Base-by-base conservation (phyloP, 1,140 invertebrate species). In the Drosophila ananassae region DNA sequence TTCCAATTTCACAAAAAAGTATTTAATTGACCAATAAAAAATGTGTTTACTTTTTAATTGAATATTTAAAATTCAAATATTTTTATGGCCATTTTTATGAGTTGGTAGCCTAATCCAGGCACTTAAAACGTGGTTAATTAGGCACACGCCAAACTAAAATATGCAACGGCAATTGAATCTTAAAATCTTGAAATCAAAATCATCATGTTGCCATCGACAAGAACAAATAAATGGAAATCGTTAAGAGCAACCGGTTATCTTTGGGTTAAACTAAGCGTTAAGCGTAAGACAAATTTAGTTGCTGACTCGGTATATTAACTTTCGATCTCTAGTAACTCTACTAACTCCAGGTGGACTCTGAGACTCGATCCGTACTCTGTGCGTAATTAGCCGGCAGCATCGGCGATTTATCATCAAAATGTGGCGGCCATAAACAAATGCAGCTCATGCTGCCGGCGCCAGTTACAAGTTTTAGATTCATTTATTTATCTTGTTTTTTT, bases 121-220 rank as follows among this genome's bases (percentile, higher is more conserved):
- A 44, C 41, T 44, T 21, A 13, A 22, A 21, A 22, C 51, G 66
- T 67, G 51, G 58, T 63, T 73, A 63, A 73, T 73, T 63, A 73
- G 69, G 68, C 69, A 63, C 71, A 73, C 67, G 55, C 67, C 66
- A 72, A 12, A 51, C 8, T 28, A 9, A 44, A 69, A n/a, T 41
- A 48, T 67, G 62, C 67, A 34, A 28, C 21, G 51, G 12, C 21
- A 51, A 68, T 56, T 68, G 66, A 74, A 74, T 57, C 44, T 69
- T 48, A 63, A 57, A 74, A 74, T 57, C 44, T 69, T 48, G 66
- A 69, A 62, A 73, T 54, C 59, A 62, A 50, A 74, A 56, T 74
- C 72, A 51, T 64, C 71, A 57, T 74, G 72, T 74, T 74, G 72
- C 72, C 72, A 74, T 74, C 74, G 72, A 74, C 72, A 74, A 74